Evolutionary conservation across 2,888 invertebrate species (phyloP).

Genomic region (Gastracanthus pulcherrimus): DNA sequence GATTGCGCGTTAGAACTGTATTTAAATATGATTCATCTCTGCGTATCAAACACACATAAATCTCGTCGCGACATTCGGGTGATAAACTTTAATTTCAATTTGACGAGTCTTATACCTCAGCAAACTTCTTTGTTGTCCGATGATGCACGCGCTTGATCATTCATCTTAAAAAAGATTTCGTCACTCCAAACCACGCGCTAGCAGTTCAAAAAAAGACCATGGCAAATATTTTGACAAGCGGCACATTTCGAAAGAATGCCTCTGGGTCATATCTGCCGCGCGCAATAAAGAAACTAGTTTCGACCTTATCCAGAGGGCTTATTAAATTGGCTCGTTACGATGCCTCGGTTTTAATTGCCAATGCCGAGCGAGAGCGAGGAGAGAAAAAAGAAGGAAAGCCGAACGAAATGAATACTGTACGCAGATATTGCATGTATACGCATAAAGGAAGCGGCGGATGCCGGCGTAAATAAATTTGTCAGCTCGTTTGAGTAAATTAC

Average conservation of each 20-base stretch:
- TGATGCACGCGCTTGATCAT: not conserved
- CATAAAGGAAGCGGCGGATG: constrained; percentile 45
- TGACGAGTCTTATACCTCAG: not conserved
- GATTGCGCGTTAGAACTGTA: no score
- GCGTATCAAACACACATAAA: not conserved
- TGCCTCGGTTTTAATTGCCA: constrained; percentile 39
- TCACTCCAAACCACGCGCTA: not conserved
- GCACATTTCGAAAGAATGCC: not conserved
- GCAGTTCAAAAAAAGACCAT: not conserved
- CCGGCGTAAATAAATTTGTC: constrained; percentile 52
- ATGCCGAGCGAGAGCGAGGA: not conserved
- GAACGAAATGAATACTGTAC: not conserved
- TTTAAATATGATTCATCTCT: not conserved
- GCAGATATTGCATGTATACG: not conserved
- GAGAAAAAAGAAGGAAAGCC: not conserved
- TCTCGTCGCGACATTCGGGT: not conserved
- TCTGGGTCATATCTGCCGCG: not conserved
- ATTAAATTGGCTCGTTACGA: constrained; percentile 35
- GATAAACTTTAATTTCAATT: constrained; percentile 7
- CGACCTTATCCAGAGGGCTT: constrained; percentile 38
- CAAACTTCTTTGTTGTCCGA: not conserved
- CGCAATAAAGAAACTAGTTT: constrained; percentile 44
- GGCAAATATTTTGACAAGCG: not conserved
- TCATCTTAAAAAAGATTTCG: not conserved
- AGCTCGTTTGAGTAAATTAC: constrained; percentile 47